phyloP scores from a whole-genome alignment of 2,888 invertebrate genomes.

The Cryptus armator region DNA sequence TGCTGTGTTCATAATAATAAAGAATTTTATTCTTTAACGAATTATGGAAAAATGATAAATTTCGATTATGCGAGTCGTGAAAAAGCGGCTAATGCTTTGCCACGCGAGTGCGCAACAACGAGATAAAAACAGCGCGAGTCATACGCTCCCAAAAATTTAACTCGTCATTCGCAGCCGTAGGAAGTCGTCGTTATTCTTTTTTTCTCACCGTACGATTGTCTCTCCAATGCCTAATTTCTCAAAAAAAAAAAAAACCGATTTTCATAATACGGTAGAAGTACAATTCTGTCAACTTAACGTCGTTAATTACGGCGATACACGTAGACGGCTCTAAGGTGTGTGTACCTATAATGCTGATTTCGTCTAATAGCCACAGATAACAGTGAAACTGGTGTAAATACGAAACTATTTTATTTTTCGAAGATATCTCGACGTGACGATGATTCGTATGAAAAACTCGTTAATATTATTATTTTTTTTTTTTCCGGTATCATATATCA shows the following conservation, averaged over 20 bases:
- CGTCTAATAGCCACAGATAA: slow-evolving; percentile 21
- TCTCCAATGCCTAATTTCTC: not conserved
- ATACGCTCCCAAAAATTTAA: not conserved
- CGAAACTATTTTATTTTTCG: slow-evolving; percentile 25
- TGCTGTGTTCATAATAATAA: slow-evolving; percentile 12
- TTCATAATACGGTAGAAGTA: not conserved
- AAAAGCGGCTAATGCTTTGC: not conserved
- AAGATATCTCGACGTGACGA: not conserved
- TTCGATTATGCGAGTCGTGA: not conserved
- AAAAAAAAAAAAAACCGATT: not conserved
- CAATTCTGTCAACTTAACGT: not conserved
- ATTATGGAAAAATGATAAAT: slow-evolving; percentile 8
- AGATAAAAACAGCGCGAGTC: not conserved
- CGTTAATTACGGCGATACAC: not conserved
- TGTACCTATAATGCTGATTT: not conserved
- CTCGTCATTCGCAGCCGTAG: not conserved
- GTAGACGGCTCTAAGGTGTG: not conserved
- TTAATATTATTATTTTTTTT: not conserved
- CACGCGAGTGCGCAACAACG: not conserved
- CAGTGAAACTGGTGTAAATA: slow-evolving; percentile 43
- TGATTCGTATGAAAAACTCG: not conserved
- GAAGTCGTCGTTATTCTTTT: not conserved
- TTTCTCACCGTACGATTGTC: not conserved
- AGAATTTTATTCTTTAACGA: slow-evolving; percentile 1
- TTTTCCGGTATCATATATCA: not conserved